phyloP scores from a whole-genome alignment of 2,797 vertebrate species.

The Coccyzus lansbergi region DNA sequence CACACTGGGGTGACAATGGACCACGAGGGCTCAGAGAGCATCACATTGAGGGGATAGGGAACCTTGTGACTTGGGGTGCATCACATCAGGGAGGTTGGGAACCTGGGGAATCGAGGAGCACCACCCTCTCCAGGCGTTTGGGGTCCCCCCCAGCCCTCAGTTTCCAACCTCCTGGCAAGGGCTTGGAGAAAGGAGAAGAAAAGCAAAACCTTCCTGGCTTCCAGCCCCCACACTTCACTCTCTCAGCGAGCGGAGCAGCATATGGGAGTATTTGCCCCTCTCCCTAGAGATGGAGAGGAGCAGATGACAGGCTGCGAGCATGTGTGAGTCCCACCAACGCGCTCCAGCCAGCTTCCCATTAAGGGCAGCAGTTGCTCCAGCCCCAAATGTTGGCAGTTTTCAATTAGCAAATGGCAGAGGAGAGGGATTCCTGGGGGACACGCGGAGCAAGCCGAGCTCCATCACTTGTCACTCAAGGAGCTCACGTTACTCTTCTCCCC shows the following conservation, averaged over 20 bases:
- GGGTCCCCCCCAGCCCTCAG: too few species aligned
- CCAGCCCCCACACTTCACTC: slow-evolving; percentile 30
- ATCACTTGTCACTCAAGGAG: slow-evolving; percentile 56
- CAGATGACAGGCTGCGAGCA: slow-evolving; percentile 54
- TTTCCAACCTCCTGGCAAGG: too few species aligned
- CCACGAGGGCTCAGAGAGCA: too few species aligned
- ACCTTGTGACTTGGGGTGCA: too few species aligned
- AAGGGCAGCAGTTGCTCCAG: slow-evolving; percentile 49
- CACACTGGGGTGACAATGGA: too few species aligned
- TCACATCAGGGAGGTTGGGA: too few species aligned
- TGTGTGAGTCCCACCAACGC: slow-evolving; percentile 42
- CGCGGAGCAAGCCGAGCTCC: slow-evolving; percentile 35
- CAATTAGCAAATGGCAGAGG: slow-evolving; percentile 67
- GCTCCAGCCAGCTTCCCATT: slow-evolving; percentile 42
- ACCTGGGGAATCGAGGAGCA: too few species aligned
- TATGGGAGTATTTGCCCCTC: slow-evolving; percentile 57
- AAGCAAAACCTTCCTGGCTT: neutral
- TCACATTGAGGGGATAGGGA: too few species aligned
- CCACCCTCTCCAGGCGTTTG: too few species aligned
- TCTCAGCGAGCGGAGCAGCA: slow-evolving; percentile 38
- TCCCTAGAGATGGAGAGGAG: slow-evolving; percentile 46
- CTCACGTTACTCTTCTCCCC: slow-evolving; percentile 20
- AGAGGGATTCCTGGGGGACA: slow-evolving; percentile 57
- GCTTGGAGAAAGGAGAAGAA: too few species aligned
- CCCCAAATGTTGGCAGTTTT: slow-evolving; percentile 59